phyloP scores from a whole-genome alignment of 2,888 invertebrate genomes.

The Poecilobothrus nobilitatus region DNA sequence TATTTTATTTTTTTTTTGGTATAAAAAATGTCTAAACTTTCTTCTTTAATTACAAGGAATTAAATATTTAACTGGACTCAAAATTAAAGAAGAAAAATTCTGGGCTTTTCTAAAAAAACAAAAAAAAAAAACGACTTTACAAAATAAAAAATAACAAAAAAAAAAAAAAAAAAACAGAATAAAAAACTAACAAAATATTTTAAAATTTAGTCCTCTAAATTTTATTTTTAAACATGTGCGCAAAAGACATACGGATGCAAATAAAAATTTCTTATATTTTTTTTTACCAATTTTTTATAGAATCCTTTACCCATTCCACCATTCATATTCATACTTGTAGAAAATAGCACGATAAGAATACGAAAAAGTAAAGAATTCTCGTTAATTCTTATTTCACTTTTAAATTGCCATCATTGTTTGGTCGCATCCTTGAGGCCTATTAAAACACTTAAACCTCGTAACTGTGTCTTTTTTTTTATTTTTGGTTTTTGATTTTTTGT shows the following conservation, averaged over 20 bases:
- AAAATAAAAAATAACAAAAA: too few relatives aligned
- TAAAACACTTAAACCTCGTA: background rate
- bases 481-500: too few relatives aligned
- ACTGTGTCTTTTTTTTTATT: background rate
- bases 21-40: background rate
- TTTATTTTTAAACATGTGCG: background rate
- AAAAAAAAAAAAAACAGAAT: too few relatives aligned
- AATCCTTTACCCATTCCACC: too few relatives aligned
- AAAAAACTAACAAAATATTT: too few relatives aligned
- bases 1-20: background rate
- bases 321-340: too few relatives aligned
- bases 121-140: too few relatives aligned
- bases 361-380: background rate
- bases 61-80: background rate
- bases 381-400: background rate
- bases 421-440: conserved; percentile 1
- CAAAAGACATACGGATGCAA: too few relatives aligned
- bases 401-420: background rate
- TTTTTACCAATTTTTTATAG: too few relatives aligned
- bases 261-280: too few relatives aligned
- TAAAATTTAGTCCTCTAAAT: background rate
- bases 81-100: background rate
- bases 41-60: background rate
- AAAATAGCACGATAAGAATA: too few relatives aligned
- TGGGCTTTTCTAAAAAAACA: too few relatives aligned